Evolutionary conservation across 2,888 invertebrate genomes (phyloP).

Genomic region (Chrysina gloriosa): DNA sequence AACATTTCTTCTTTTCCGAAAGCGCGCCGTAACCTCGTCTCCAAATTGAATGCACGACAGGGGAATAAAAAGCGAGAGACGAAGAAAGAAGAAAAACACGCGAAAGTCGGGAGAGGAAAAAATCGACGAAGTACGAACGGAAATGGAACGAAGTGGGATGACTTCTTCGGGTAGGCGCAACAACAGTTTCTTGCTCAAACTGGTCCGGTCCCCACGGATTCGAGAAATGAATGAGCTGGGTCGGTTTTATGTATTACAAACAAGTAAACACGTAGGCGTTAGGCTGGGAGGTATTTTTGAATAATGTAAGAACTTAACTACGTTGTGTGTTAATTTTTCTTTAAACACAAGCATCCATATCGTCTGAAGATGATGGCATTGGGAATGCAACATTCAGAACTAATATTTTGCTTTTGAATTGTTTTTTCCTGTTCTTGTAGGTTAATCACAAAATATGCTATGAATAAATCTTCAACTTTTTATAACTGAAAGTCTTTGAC

Average conservation of each 20-base stretch:
- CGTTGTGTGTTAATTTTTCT: too few species aligned
- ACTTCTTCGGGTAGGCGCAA: constrained; percentile 29
- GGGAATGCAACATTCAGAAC: too few species aligned
- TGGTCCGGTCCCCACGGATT: constrained; percentile 22
- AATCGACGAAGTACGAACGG: constrained; percentile 21
- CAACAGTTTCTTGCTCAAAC: constrained; percentile 20
- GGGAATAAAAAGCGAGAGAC: constrained; percentile 6
- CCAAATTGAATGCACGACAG: not conserved
- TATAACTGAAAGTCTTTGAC: too few species aligned
- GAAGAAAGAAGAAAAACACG: not conserved
- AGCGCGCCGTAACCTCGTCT: not conserved
- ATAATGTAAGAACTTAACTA: too few species aligned
- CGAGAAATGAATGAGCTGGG: constrained; percentile 26
- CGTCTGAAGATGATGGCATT: too few species aligned
- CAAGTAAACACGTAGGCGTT: constrained; percentile 8
- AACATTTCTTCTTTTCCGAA: not conserved
- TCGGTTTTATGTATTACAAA: constrained; percentile 12
- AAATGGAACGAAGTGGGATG: constrained; percentile 24
- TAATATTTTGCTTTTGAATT: too few species aligned
- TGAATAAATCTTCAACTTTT: too few species aligned
- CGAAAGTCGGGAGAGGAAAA: constrained; percentile 13
- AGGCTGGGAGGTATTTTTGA: too few species aligned
- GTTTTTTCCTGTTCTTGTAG: too few species aligned
- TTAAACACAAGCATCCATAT: too few species aligned
- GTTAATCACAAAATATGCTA: too few species aligned